Conservation (phyloP, 1,140 invertebrate species). For the Zaprionus inermis region DNA sequence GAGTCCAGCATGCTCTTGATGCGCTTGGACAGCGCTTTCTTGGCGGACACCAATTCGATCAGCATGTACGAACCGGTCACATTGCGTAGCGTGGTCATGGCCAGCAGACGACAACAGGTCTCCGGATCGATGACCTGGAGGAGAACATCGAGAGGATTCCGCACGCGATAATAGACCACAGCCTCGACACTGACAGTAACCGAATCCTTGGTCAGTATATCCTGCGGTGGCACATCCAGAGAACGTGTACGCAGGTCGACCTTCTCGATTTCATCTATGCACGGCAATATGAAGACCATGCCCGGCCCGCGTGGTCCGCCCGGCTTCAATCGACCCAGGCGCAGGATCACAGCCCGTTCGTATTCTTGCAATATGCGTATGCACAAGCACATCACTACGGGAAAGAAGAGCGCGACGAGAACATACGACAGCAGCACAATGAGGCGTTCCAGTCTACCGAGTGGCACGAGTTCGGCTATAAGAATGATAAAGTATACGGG, state of each 20-base stretch:
- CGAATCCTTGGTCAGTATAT: slow-evolving; percentile 94
- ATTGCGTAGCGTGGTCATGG: slow-evolving; percentile 94
- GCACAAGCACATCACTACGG: slow-evolving; percentile 92
- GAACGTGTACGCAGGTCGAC: slow-evolving; percentile 91
- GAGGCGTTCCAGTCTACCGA: slow-evolving; percentile 87
- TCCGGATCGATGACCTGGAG: slow-evolving; percentile 90
- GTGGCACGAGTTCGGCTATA: not conserved
- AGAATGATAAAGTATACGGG: not conserved
- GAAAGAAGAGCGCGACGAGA: slow-evolving; percentile 91
- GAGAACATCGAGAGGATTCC: slow-evolving; percentile 91
- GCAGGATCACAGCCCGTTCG: slow-evolving; percentile 94
- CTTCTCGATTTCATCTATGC: slow-evolving; percentile 93
- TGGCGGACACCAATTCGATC: slow-evolving; percentile 87
- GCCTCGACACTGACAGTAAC: slow-evolving; percentile 96
- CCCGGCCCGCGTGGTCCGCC: slow-evolving; percentile 88
- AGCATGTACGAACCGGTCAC: slow-evolving; percentile 96
- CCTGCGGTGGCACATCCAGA: slow-evolving; percentile 85
- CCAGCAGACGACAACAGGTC: slow-evolving; percentile 92
- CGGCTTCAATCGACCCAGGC: slow-evolving; percentile 88
- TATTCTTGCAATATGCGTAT: slow-evolving; percentile 90
- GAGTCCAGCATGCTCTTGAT: slow-evolving; percentile 71
- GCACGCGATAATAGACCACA: slow-evolving; percentile 93
- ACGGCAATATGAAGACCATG: slow-evolving; percentile 94
- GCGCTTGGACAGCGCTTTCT: slow-evolving; percentile 91
- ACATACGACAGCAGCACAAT: slow-evolving; percentile 91